phyloP scores from a whole-genome alignment of 2,888 invertebrate genomes.

The Calliphora vomitoria region DNA sequence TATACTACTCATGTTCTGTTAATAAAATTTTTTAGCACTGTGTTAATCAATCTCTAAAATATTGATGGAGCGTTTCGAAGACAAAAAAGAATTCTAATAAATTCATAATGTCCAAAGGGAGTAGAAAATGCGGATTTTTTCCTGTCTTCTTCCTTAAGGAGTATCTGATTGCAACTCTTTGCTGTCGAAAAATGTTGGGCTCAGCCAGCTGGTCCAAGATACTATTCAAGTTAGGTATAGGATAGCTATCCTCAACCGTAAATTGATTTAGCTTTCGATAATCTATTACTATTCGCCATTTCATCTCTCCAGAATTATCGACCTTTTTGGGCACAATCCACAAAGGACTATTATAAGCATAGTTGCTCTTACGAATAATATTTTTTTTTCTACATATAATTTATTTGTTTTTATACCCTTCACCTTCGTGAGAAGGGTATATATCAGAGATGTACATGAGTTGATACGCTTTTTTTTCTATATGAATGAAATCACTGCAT shows the following conservation, averaged over 20 bases:
- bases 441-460: too few relatives aligned
- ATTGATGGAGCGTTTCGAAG: background rate
- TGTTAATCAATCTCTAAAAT: background rate
- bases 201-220: background rate
- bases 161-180: background rate
- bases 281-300: slow-evolving; percentile 1
- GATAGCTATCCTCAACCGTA: too few relatives aligned
- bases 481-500: too few relatives aligned
- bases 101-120: slow-evolving; percentile 2
- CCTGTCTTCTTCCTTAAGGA: background rate
- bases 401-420: too few relatives aligned
- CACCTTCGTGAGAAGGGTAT: too few relatives aligned
- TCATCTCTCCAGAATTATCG: background rate
- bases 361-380: too few relatives aligned
- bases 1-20: background rate
- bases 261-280: background rate
- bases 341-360: too few relatives aligned
- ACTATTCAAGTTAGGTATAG: too few relatives aligned
- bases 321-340: too few relatives aligned
- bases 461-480: too few relatives aligned
- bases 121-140: slow-evolving; percentile 7
- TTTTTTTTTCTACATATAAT: too few relatives aligned
- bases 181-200: background rate
- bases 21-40: background rate
- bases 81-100: background rate